Base-by-base conservation (phyloP, 2,888 invertebrate genomes). In the Tetanocera ferruginea region DNA sequence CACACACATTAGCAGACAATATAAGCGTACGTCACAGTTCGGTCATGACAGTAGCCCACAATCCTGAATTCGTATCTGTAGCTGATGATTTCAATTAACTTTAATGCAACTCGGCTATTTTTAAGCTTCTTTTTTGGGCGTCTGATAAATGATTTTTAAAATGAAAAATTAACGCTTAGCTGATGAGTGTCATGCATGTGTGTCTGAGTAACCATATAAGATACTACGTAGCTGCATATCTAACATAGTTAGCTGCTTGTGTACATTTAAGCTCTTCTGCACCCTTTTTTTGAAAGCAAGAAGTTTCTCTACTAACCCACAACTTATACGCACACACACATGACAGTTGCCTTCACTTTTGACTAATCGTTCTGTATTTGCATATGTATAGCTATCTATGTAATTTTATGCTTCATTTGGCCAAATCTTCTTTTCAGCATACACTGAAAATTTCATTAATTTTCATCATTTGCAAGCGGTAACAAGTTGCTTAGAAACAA, bases 121-220 rank as follows among this genome's bases (percentile, higher is more conserved):
- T 5, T 60, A 37, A 60, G 25, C 23, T 28, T 74, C 25, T 25
- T 17, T 51, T 55, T 57, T 70, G 37, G 34, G 4, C 28, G 19
- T 34, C 31, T 64, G 77, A 23, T 55, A 66, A 66, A 76, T 79
- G 79, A 78, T 79, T 75, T 23, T 76, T 52, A 49, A 55, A 62
- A 73, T 79, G 79, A 79, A 79, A 78, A 79, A 79, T 79, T 77
- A 57, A 62, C 69, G 73, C 62, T 43, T 55, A 70, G 51, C 51
- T 31, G 74, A 60, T 71, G 49, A 19, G 49, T 72, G 71, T 66
- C 66, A 43, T 64, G 71, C 49, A 31, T 76, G 70, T 51, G 64
- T 67, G 55, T 51, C 37, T 9, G 14, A 25, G 25, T 17, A 57
- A 51, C 51, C 57, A 31, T 37, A 31, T 37, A 19, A 37, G 34